Evolutionary conservation across 2,888 invertebrate species (phyloP).

Genomic region (Athalia circularis): DNA sequence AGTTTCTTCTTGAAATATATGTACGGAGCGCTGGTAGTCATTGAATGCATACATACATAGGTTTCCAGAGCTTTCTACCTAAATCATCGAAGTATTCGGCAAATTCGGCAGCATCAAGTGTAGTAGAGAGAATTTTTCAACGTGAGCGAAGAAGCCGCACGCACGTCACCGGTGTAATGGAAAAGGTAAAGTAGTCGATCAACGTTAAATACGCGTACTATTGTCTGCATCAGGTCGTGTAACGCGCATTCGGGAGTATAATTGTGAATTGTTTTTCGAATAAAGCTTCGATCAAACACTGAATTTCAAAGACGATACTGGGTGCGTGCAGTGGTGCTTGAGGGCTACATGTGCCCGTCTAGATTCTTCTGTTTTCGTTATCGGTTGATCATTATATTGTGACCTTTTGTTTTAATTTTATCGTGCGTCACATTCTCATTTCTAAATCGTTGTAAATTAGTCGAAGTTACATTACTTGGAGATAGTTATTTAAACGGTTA

Average conservation of each 20-base stretch:
- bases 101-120: neutral
- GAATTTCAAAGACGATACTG: neutral
- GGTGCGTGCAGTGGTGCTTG: too few relatives aligned
- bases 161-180: constrained; percentile 43
- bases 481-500: neutral
- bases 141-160: constrained; percentile 18
- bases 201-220: neutral
- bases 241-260: neutral
- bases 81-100: constrained; percentile 14
- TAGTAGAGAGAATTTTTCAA: constrained; percentile 16
- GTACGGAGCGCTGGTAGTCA: neutral
- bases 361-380: neutral
- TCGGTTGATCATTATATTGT: constrained; percentile 9
- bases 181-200: constrained; percentile 24
- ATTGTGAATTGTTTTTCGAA: neutral
- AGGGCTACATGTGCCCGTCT: neutral
- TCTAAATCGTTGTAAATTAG: neutral
- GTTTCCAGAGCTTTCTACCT: constrained; percentile 41
- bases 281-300: neutral
- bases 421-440: neutral
- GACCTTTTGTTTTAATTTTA: neutral
- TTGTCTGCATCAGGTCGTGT: too few relatives aligned
- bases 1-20: constrained; percentile 2
- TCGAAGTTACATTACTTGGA: constrained; percentile 14
- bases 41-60: neutral